Percentiles rank a stretch among this genome's conserved stretches.
Evolutionary conservation across 1,140 invertebrate species (phyloP).

Genomic region (Paraescarpia echinospica): DNA sequence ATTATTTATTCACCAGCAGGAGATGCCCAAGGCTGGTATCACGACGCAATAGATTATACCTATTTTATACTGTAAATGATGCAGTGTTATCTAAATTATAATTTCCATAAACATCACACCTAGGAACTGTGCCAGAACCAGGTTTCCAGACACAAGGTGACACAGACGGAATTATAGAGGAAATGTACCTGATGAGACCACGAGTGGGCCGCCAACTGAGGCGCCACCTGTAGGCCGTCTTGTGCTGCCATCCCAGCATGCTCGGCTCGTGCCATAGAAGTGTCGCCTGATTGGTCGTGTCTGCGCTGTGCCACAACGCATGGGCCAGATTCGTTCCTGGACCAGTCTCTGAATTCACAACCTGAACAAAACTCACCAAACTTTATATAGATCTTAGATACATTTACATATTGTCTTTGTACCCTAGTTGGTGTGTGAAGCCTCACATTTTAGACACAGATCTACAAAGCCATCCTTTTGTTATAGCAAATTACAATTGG

Average conservation of each 20-base stretch:
- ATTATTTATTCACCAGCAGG: not conserved
- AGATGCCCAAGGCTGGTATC: not conserved
- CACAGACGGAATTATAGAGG: not conserved
- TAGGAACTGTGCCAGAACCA: too few relatives aligned
- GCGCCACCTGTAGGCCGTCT: slow-evolving; percentile 37
- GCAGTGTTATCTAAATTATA: too few relatives aligned
- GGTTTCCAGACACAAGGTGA: not conserved
- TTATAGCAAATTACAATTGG: too few relatives aligned
- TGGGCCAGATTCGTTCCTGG: not conserved
- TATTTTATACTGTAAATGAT: not conserved
- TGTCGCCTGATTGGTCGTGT: not conserved
- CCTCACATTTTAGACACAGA: too few relatives aligned
- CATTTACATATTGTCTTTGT: too few relatives aligned
- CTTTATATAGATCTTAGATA: too few relatives aligned
- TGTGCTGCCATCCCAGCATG: slow-evolving; percentile 36
- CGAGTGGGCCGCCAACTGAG: slow-evolving; percentile 36
- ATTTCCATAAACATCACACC: too few relatives aligned
- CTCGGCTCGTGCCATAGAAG: slow-evolving; percentile 40
- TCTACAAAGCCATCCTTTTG: too few relatives aligned
- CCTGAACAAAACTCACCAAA: not conserved
- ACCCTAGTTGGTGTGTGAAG: too few relatives aligned
- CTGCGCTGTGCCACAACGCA: slow-evolving; percentile 18
- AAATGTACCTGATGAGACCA: slow-evolving; percentile 37
- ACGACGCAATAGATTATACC: not conserved
- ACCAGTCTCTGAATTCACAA: slow-evolving; percentile 18